Evolutionary conservation across 2,888 invertebrate species (phyloP).

Genomic region (Drosophila paranaensis): DNA sequence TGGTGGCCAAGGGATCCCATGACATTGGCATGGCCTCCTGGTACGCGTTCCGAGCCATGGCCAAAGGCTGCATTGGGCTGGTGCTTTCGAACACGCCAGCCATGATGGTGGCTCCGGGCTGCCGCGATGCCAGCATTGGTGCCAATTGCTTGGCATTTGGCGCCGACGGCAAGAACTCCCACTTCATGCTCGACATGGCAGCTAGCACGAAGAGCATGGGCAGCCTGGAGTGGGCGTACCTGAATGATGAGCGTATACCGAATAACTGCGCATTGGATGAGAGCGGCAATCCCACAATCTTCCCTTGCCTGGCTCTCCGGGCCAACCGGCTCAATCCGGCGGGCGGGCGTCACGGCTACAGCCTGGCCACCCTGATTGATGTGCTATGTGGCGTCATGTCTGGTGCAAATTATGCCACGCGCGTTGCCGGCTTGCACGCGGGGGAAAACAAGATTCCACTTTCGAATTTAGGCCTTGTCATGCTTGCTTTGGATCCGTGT

Average conservation of each 20-base stretch:
- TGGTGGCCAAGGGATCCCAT: slow-evolving; percentile 60
- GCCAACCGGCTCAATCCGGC: slow-evolving; percentile 47
- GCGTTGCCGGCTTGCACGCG: slow-evolving; percentile 30
- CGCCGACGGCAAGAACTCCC: slow-evolving; percentile 33
- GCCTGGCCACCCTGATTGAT: slow-evolving; percentile 55
- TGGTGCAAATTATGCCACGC: slow-evolving; percentile 52
- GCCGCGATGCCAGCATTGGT: slow-evolving; percentile 35
- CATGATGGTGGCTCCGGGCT: slow-evolving; percentile 41
- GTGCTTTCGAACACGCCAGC: slow-evolving; percentile 55
- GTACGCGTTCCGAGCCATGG: slow-evolving; percentile 58
- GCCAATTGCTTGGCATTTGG: slow-evolving; percentile 61
- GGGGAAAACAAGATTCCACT: not conserved
- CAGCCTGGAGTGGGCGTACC: slow-evolving; percentile 48
- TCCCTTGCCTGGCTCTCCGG: slow-evolving; percentile 40
- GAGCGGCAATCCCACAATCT: slow-evolving; percentile 45
- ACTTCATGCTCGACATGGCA: slow-evolving; percentile 60
- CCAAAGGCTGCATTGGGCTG: slow-evolving; percentile 43
- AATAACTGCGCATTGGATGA: slow-evolving; percentile 49
- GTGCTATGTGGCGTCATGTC: slow-evolving; percentile 58
- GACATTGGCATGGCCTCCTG: slow-evolving; percentile 63
- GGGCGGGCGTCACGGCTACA: slow-evolving; percentile 51
- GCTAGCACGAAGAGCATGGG: slow-evolving; percentile 47
- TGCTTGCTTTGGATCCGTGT: slow-evolving; percentile 55
- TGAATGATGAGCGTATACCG: slow-evolving; percentile 46
- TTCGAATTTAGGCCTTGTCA: slow-evolving; percentile 50